phyloP scores from a whole-genome alignment of 2,888 invertebrate species.

The Ashinkailepas kermadecensis region DNA sequence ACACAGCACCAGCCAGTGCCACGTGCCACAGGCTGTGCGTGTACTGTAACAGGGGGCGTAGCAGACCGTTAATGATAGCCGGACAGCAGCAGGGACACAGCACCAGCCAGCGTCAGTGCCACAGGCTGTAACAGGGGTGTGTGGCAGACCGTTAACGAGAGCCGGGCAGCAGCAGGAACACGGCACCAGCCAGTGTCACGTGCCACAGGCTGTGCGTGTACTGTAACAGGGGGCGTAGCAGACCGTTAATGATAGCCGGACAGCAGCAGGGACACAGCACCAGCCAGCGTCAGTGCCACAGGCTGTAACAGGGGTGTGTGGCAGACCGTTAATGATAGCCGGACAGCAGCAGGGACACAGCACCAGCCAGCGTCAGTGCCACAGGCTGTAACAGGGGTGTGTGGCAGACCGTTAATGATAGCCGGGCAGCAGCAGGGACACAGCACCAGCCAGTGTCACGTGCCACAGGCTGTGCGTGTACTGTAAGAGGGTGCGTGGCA shows the following conservation, averaged over 20 bases:
- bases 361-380: slow-evolving; percentile 41
- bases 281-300: slow-evolving; percentile 42
- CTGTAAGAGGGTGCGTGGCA: slow-evolving; percentile 37
- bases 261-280: not conserved
- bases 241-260: too few species aligned
- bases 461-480: not conserved
- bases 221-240: too few species aligned
- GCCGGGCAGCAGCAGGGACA: not conserved
- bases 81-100: not conserved
- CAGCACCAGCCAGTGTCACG: too few species aligned
- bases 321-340: not conserved
- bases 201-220: not conserved
- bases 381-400: slow-evolving; percentile 47
- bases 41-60: slow-evolving; percentile 37
- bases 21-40: slow-evolving; percentile 46
- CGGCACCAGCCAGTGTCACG: too few species aligned
- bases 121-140: not conserved
- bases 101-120: slow-evolving; percentile 32
- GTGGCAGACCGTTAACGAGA: too few species aligned
- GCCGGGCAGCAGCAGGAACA: too few species aligned
- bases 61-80: too few species aligned
- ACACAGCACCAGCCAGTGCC: slow-evolving; percentile 41
- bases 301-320: not conserved
- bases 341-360: slow-evolving; percentile 26
- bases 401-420: slow-evolving; percentile 44